Conservation (phyloP, 2,888 invertebrate genomes). For the Agriopis aurantiaria region DNA sequence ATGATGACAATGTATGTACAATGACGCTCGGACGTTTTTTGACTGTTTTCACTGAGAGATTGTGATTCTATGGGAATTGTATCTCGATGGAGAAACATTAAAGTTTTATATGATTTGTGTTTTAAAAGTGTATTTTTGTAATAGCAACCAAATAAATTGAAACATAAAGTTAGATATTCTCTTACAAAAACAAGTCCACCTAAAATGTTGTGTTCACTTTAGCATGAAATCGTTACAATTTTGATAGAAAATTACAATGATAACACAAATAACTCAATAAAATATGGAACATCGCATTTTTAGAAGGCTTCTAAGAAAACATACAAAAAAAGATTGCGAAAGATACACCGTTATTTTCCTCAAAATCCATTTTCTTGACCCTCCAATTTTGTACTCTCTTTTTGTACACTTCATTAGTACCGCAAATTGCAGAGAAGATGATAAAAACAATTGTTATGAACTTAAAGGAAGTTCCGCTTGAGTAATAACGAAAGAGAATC, state of each 20-base stretch:
- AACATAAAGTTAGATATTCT: not conserved
- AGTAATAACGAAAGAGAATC: conserved; percentile 45
- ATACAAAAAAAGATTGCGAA: conserved; percentile 1
- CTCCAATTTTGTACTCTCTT: conserved; percentile 16
- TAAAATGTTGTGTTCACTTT: not conserved
- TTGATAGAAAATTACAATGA: not conserved
- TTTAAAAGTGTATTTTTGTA: not conserved
- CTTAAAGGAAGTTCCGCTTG: conserved; percentile 41
- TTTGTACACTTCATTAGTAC: conserved; percentile 27
- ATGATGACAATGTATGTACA: too few relatives aligned
- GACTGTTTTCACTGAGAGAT: too few relatives aligned
- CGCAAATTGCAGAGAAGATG: conserved; percentile 29
- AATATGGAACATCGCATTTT: not conserved
- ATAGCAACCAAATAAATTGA: not conserved
- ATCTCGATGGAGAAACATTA: not conserved
- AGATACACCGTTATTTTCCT: conserved; percentile 11
- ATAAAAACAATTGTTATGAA: conserved; percentile 37
- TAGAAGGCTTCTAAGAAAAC: not conserved
- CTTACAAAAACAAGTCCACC: too few relatives aligned
- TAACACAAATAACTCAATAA: not conserved
- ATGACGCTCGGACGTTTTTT: too few relatives aligned
- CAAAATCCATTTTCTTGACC: conserved; percentile 16
- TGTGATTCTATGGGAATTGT: too few relatives aligned
- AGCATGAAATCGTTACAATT: not conserved
- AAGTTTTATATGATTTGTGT: not conserved